Evolutionary conservation across 2,888 invertebrate genomes (phyloP), one percentile per base, ranked within the genome.

Genomic region (Caradrina kadenii): DNA sequence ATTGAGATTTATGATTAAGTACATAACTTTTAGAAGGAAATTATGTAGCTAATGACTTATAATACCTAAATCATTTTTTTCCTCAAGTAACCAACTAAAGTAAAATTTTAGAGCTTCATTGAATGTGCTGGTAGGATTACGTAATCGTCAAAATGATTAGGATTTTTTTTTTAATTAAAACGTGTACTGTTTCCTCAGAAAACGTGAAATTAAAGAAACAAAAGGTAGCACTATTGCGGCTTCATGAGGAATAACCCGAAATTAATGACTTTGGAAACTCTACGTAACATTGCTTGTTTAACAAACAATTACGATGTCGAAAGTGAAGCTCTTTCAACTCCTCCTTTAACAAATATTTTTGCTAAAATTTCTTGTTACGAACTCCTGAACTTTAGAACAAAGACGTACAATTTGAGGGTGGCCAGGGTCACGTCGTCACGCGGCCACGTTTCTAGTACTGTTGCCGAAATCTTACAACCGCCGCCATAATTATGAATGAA

Each of bases 261-360:
- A 35, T 35, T 35, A 35, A 35, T 35, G 13, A 17, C 6, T 52
- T 63, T 50, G n/a, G 6, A 21, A 52, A 17, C 54, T n/a, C 31
- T 55, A 39, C 60, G n/a, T 17, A 0, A 11, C 26, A 53, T 49
- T 45, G 42, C 56, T 71, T 45, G 10, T 31, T 15, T 15, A 42
- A 10, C 15, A 22, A 66, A 45, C 6, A 56, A 13, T 42, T 52
- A 53, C 21, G 10, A 13, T 39, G 5, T 31, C 7, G 26, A 19
- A 31, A 54, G 39, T 21, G 50, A 39, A 58, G 11, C 45, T 45
- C 45, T 17, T 17, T 5, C 17, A 17, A 1, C 45, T 17, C 17
- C 45, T 45, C 26, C 39, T 21, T 72, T 1, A 21, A 26, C 1
- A 49, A 50, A 22, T 42, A 22, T 49, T 55, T 69, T 42, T 62